Evolutionary conservation across 2,888 invertebrate genomes (phyloP), one percentile per base, ranked within the genome.

Genomic region (Xestia c-nigrum): DNA sequence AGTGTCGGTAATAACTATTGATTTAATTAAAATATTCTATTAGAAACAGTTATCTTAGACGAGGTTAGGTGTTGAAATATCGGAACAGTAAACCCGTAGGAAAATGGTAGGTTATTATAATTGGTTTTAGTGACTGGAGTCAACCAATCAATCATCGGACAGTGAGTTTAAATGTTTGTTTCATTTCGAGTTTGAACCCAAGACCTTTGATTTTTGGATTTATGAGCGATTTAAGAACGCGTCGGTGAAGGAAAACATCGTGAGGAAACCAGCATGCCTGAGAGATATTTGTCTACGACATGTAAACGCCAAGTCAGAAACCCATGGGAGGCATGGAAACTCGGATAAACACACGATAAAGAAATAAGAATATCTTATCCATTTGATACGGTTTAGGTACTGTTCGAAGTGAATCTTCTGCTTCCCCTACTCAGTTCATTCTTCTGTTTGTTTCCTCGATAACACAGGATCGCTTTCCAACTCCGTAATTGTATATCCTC

Each of bases 381-480:
- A 21, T 63, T 40, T 5, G 7, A 21, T 21, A 19, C 16, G 50
- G 31, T 31, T 31, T 31, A 3, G 31, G 31, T 19, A 16, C 38
- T 12, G 21, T 63, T n/a, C 46, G 7, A 9, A 64, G 64, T 14
- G 14, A n/a, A 57, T 9, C 64, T 76, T 50, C 57, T 59, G 67
- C 10, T 0, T 52, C 1, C 3, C 0, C 5, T 5, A 6, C 3
- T 40, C 5, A 6, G 6, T 12, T 52, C 3, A 31, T 16, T 24
- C 19, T 21, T 55, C n/a, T 14, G 43, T 46, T 31, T n/a, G 14
- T 38, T 68, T 64, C 5, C 47, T 57, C 31, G 1, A 52, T 1
- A 69, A 59, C 21, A 66, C 47, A 43, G 21, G 21, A 80, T 63
- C 43, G 38, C 21, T 80, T 81, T 24, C 31, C 47, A 75, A 80